A percentile compares a stretch with the other conserved stretches of the same genome.
Evolutionary conservation across 2,113 vertebrate species (phyloP).

Genomic region (Zingel zingel): DNA sequence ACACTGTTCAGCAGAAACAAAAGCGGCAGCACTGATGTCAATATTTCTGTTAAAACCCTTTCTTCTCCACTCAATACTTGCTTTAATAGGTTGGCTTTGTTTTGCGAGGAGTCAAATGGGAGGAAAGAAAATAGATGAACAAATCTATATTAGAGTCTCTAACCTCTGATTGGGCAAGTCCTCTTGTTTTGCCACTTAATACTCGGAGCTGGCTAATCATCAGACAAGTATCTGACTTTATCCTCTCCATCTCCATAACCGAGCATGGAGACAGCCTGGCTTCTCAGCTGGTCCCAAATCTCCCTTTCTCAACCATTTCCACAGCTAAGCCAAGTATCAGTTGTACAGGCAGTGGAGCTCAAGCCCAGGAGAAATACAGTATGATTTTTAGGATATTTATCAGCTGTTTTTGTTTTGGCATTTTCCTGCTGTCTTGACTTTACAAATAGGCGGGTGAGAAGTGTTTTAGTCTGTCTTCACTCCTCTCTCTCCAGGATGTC

Average conservation of each 20-base stretch:
- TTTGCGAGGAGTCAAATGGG: conserved; percentile 72
- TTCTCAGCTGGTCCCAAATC: conserved; percentile 63
- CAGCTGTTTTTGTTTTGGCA: conserved; percentile 24
- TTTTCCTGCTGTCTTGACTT: conserved; percentile 31
- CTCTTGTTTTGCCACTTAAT: conserved; percentile 77
- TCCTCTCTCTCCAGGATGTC: conserved; percentile 6
- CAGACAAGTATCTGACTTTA: conserved; percentile 63
- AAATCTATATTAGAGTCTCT: conserved; percentile 79
- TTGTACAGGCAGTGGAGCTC: conserved; percentile 44
- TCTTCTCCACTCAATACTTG: conserved; percentile 77
- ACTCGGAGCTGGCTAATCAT: conserved; percentile 74
- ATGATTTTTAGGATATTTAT: conserved; percentile 43
- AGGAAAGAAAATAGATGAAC: conserved; percentile 75
- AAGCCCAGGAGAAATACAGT: conserved; percentile 28
- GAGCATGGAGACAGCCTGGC: conserved; percentile 46
- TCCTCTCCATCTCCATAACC: conserved; percentile 60
- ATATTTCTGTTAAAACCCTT: conserved; percentile 81
- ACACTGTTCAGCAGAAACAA: conserved; percentile 65
- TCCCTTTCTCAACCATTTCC: conserved; percentile 49
- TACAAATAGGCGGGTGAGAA: conserved; percentile 2
- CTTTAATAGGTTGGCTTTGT: conserved; percentile 80
- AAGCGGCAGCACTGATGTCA: conserved; percentile 63
- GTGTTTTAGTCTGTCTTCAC: conserved; percentile 5
- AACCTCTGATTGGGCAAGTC: conserved; percentile 73
- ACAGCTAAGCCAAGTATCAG: conserved; percentile 54